These are phyloP conservation scores for Nymphalis io DNA, from an alignment of 1,140 invertebrate genomes.

Conservation along the genomic window DNA sequence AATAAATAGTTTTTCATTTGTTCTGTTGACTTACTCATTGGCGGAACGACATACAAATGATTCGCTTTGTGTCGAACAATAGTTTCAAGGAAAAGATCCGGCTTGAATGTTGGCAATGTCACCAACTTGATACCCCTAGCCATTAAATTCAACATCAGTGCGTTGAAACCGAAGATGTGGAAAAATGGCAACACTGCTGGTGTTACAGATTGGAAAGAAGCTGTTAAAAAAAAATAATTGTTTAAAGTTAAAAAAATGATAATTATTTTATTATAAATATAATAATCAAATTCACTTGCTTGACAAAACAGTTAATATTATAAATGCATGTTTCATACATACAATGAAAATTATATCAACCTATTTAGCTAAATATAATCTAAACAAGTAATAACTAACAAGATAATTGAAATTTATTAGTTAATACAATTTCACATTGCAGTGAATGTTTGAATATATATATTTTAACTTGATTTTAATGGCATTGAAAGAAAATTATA, in stretches of 20 bases:
- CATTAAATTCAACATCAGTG: slow-evolving; percentile 82
- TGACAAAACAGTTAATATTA: too few species aligned
- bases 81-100: slow-evolving; percentile 83
- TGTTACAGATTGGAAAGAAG: slow-evolving; percentile 81
- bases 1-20: background rate
- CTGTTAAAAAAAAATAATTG: slow-evolving; percentile 50
- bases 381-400: too few species aligned
- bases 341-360: too few species aligned
- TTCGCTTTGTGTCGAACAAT: slow-evolving; percentile 82
- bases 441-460: too few species aligned
- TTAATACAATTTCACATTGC: too few species aligned
- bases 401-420: too few species aligned
- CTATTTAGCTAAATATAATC: too few species aligned
- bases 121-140: slow-evolving; percentile 84
- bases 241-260: background rate
- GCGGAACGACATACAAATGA: slow-evolving; percentile 83
- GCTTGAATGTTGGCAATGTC: slow-evolving; percentile 88
- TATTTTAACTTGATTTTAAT: too few species aligned
- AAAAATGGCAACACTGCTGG: slow-evolving; percentile 90
- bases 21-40: slow-evolving; percentile 81
- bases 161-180: slow-evolving; percentile 92
- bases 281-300: too few species aligned
- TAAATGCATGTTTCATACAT: too few species aligned
- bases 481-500: too few species aligned
- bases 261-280: background rate